phyloP scores from a whole-genome alignment of 2,888 invertebrate genomes.

The Norana najaformis region DNA sequence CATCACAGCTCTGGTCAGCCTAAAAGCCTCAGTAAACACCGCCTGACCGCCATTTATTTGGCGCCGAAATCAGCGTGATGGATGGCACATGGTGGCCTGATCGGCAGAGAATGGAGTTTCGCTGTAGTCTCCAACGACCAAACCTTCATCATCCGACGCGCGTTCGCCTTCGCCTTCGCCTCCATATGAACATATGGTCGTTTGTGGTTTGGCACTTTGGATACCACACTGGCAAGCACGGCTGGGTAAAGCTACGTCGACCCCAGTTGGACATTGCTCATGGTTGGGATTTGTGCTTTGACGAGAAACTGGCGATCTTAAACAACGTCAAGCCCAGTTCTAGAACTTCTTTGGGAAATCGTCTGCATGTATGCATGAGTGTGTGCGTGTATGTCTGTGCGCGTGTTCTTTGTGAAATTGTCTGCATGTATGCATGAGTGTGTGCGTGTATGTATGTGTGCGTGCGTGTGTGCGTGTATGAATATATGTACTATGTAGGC shows the following conservation, averaged over 20 bases:
- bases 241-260: neutral
- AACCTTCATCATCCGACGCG: constrained; percentile 2
- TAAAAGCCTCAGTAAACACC: neutral
- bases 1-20: neutral
- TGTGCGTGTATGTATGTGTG: too few relatives aligned
- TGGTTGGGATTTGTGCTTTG: neutral
- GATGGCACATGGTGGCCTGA: neutral
- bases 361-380: neutral
- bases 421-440: neutral
- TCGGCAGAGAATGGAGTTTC: neutral
- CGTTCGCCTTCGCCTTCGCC: neutral
- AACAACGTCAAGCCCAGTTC: neutral
- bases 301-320: neutral
- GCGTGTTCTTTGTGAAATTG: neutral
- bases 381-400: neutral
- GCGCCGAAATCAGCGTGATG: neutral
- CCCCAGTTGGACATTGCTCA: neutral
- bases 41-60: constrained; percentile 6
- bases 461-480: neutral
- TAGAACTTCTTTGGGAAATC: neutral
- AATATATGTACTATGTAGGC: neutral
- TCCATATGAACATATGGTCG: neutral
- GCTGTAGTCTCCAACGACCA: constrained; percentile 13
- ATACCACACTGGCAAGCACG: neutral
- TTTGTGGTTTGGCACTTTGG: neutral